Conservation (phyloP, 2,888 invertebrate genomes). For the Imbricaverruca yamaguchii region DNA sequence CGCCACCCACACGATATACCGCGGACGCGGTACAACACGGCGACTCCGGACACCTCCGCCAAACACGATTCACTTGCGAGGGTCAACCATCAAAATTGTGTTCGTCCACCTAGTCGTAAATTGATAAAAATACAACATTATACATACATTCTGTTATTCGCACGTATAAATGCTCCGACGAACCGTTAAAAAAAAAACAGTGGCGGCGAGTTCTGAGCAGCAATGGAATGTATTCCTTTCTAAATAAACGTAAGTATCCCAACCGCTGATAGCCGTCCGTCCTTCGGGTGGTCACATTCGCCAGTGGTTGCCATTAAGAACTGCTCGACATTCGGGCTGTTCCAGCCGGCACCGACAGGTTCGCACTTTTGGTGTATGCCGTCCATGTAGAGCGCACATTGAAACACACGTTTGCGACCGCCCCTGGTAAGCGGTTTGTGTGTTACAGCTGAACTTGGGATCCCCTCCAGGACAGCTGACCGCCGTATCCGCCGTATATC, state of each 20-base stretch:
- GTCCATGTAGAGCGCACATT: too few relatives aligned
- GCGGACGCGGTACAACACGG: too few relatives aligned
- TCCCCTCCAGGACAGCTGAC: conserved; percentile 50
- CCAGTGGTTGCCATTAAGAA: too few relatives aligned
- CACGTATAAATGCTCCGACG: not conserved
- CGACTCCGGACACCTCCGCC: too few relatives aligned
- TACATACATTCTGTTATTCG: too few relatives aligned
- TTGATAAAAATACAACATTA: too few relatives aligned
- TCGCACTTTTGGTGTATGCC: not conserved
- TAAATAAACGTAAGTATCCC: not conserved
- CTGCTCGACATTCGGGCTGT: not conserved
- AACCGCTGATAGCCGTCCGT: not conserved
- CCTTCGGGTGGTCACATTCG: too few relatives aligned
- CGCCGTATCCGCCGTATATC: conserved; percentile 37
- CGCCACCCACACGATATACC: not conserved
- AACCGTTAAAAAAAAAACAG: not conserved
- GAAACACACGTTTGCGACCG: too few relatives aligned
- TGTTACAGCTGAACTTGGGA: conserved; percentile 45
- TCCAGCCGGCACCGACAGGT: not conserved
- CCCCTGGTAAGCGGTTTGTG: too few relatives aligned
- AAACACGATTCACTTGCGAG: too few relatives aligned
- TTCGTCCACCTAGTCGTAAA: too few relatives aligned
- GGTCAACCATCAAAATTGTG: too few relatives aligned
- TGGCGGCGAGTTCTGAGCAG: not conserved
- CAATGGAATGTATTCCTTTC: not conserved